Base-by-base conservation (phyloP, 2,888 invertebrate genomes). In the Gastrophysa polygoni region DNA sequence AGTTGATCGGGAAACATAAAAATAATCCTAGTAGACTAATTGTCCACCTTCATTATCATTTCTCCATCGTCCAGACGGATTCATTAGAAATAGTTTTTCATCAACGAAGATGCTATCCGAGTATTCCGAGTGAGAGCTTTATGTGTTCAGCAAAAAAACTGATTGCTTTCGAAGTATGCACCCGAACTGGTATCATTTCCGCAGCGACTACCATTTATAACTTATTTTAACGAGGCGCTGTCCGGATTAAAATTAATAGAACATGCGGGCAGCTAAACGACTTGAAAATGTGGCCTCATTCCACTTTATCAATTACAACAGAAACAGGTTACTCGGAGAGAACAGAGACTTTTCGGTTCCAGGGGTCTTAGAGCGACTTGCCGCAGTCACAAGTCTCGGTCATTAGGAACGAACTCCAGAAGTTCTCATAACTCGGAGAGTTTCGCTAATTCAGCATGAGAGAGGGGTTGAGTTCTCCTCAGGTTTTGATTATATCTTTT, bases 231-330 rank as follows among this genome's bases (percentile, higher is more conserved):
- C 57, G 59, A 54, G 50, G 59, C 61, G 52, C 46, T 63, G 14
- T 44, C 49, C 28, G 65, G 65, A 68, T 65, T 65, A 56, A 65
- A 68, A 61, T 68, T 65, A 68, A 65, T 67, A 64, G 67, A 64
- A 64, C 60, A 65, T 68, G 64, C 68, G 68, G 65, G 68, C 57
- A 56, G 47, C 63, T 63, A 65, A 68, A 65, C 65, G 68, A 65
- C 63, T 62, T 63, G 65, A 65, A 65, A 68, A 65, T 65, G 63
- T 46, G 63, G 63, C 63, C 63, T 63, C 52, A 63, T 63, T 63
- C 61, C 65, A 57, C 63, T 68, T 68, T 65, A 68, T 68, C 63
- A 65, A 65, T 65, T 65, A 63, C 63, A 57, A 32, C 44, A 57
- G 50, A 52, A 65, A 65, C 65, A 61, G 68, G 68, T 68, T 65